phyloP scores from a whole-genome alignment of 2,888 invertebrate genomes.

The Cheilosia scutellata region DNA sequence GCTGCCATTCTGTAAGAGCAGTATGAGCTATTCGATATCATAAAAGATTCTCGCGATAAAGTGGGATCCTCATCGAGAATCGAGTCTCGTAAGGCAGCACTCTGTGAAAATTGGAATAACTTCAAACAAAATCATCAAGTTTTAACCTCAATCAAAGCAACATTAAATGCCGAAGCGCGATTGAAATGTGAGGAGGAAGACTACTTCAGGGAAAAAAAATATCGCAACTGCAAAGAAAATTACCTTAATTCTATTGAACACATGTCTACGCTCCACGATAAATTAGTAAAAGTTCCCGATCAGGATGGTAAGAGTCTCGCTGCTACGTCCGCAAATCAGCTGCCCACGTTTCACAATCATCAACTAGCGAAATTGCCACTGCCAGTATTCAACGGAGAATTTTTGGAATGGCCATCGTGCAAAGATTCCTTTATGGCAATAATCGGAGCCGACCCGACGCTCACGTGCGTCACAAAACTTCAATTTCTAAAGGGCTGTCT shows the following conservation, averaged over 20 bases:
- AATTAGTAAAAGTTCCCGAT: not conserved
- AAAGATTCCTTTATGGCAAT: not conserved
- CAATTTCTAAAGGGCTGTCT: conserved; percentile 22
- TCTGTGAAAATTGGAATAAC: conserved; percentile 9
- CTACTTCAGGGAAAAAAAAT: not conserved
- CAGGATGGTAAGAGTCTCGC: conserved; percentile 1
- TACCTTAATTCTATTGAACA: not conserved
- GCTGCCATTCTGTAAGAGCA: not conserved
- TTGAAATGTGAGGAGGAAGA: conserved; percentile 3
- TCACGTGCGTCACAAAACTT: conserved; percentile 33
- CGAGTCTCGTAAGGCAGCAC: conserved; percentile 8
- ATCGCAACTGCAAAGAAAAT: not conserved
- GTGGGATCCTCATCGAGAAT: not conserved
- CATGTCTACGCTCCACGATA: not conserved
- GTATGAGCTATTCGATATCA: not conserved
- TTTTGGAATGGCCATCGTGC: too few relatives aligned
- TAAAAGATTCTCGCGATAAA: too few relatives aligned
- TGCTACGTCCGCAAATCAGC: not conserved
- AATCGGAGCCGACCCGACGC: not conserved
- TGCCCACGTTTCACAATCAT: too few relatives aligned
- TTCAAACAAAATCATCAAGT: conserved; percentile 8
- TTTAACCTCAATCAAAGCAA: not conserved
- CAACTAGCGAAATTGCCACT: too few relatives aligned
- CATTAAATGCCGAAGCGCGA: conserved; percentile 1
- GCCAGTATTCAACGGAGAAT: too few relatives aligned